Evolutionary conservation across 2,113 vertebrate species (phyloP).

Genomic region (Hiodon tergisus): DNA sequence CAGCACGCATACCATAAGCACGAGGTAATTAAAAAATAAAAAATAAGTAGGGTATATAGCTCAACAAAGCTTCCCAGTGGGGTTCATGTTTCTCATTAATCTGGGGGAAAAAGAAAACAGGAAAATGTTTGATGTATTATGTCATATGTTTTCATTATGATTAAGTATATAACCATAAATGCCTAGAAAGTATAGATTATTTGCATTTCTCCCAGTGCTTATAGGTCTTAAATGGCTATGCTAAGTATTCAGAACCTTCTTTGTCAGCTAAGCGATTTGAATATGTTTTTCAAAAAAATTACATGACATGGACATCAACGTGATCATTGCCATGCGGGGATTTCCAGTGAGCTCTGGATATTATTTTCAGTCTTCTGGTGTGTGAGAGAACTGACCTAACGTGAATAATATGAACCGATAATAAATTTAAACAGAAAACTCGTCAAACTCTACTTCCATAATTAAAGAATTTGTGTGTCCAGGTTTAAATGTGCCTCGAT

Average conservation of each 20-base stretch:
- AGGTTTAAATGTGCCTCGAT: no score
- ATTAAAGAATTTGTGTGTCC: no score
- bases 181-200: neutral
- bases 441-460: no score
- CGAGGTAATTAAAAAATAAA: constrained; percentile 28
- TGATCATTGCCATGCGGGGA: no score
- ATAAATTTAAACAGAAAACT: no score
- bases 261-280: neutral
- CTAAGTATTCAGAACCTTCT: neutral
- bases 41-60: constrained; percentile 15
- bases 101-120: constrained; percentile 14
- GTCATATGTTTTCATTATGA: constrained; percentile 44
- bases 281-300: neutral
- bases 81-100: constrained; percentile 41
- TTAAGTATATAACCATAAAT: constrained; percentile 21
- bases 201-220: no score
- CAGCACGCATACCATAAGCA: constrained; percentile 33
- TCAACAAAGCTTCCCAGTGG: constrained; percentile 32
- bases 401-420: no score
- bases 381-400: no score
- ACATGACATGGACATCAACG: no score
- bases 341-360: no score
- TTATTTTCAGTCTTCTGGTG: no score
- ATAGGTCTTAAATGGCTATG: no score
- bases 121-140: constrained; percentile 30